Percentiles rank a stretch among this genome's conserved stretches.
These are phyloP conservation scores for Limnephilus lunatus DNA, from an alignment of 2,888 invertebrate genomes.

Conservation along the genomic window DNA sequence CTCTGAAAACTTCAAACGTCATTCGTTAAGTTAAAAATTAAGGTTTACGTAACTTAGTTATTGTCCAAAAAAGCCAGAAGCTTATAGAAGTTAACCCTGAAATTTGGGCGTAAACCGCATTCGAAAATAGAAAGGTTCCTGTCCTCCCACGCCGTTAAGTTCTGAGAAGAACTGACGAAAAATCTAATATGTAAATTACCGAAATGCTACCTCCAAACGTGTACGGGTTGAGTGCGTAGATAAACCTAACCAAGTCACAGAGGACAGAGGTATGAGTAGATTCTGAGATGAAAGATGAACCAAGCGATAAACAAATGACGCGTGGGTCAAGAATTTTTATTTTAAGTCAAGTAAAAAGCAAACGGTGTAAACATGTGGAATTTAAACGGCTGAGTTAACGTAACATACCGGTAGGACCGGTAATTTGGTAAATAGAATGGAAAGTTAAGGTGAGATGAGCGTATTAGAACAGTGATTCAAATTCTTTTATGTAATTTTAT, in stretches of 20 bases:
- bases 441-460: not conserved
- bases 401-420: not conserved
- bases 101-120: not conserved
- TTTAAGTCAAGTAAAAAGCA: not conserved
- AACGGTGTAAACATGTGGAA: not conserved
- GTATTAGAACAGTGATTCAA: not conserved
- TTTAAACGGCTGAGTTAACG: not conserved
- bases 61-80: not conserved
- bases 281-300: slow-evolving; percentile 16
- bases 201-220: not conserved
- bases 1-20: not conserved
- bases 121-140: slow-evolving; percentile 39
- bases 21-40: not conserved
- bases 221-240: not conserved
- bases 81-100: not conserved
- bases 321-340: slow-evolving; percentile 8
- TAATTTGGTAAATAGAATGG: not conserved
- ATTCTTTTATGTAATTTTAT: not conserved
- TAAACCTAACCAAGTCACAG: slow-evolving; percentile 4
- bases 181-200: slow-evolving; percentile 24
- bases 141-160: slow-evolving; percentile 49
- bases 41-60: not conserved
- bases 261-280: not conserved
- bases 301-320: not conserved
- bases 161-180: slow-evolving; percentile 30